These are phyloP conservation scores for Sesia bembeciformis DNA, from an alignment of 2,888 invertebrate species.

Conservation along the genomic window DNA sequence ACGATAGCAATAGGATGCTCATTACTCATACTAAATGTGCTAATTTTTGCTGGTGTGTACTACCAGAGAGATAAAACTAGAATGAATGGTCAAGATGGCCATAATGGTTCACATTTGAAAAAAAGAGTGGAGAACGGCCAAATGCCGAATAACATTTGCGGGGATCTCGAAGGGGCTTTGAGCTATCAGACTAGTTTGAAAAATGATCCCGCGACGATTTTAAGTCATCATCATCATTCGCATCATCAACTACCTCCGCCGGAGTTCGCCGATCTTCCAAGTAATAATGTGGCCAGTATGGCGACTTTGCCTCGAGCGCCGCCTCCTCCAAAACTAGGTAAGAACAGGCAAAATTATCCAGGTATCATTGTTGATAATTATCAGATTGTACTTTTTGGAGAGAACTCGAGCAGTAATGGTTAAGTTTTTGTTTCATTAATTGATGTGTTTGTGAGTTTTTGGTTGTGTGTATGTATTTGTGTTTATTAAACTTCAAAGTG, in stretches of 20 bases:
- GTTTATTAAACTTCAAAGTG: too few species aligned
- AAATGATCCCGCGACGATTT: constrained; percentile 81
- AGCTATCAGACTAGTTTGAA: constrained; percentile 72
- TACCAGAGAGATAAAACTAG: constrained; percentile 92
- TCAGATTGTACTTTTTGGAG: constrained; percentile 33
- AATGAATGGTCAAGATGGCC: constrained; percentile 75
- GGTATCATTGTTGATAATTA: constrained; percentile 19
- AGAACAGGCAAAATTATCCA: constrained; percentile 41
- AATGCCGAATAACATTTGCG: constrained; percentile 91
- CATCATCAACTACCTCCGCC: constrained; percentile 88
- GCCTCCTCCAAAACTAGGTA: constrained; percentile 82
- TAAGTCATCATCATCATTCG: constrained; percentile 83
- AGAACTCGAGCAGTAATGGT: too few species aligned
- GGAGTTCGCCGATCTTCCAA: constrained; percentile 87
- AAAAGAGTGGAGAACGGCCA: constrained; percentile 88
- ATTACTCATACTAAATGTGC: constrained; percentile 90
- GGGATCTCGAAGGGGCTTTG: constrained; percentile 80
- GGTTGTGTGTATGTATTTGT: too few species aligned
- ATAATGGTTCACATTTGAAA: constrained; percentile 73
- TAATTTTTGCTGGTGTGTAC: constrained; percentile 95
- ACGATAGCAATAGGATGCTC: constrained; percentile 97
- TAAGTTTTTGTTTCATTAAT: too few species aligned
- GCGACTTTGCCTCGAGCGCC: constrained; percentile 81
- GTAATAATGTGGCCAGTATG: constrained; percentile 74
- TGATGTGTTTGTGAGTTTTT: too few species aligned